Conservation (phyloP, 2,113 vertebrate species). For the Vombatus ursinus region DNA sequence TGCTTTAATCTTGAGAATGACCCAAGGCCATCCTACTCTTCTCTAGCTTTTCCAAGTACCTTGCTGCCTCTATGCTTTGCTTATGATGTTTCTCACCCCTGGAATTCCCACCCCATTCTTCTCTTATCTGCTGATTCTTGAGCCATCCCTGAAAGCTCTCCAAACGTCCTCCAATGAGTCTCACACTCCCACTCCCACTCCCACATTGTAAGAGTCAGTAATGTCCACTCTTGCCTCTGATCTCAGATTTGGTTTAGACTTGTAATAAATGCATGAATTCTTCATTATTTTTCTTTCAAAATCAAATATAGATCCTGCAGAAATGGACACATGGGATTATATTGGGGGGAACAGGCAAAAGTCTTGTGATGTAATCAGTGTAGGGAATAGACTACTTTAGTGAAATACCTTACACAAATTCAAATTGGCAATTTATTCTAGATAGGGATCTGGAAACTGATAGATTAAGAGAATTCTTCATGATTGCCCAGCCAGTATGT, state of each 20-base stretch:
- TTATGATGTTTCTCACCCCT: neutral
- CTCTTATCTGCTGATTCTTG: neutral
- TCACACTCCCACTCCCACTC: fast-evolving
- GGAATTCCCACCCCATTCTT: neutral
- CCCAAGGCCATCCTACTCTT: neutral
- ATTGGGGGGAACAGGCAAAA: neutral
- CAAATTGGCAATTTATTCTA: neutral
- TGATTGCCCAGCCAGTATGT: neutral
- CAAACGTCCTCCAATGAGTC: neutral
- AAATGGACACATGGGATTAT: neutral
- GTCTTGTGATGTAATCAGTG: neutral
- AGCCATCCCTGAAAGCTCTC: neutral
- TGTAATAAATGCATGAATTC: neutral
- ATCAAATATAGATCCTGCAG: neutral
- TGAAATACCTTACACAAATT: neutral
- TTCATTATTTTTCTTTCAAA: neutral
- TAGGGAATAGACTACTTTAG: neutral
- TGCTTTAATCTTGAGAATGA: neutral
- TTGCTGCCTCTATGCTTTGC: neutral
- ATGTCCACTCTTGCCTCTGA: neutral
- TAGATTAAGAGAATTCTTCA: neutral
- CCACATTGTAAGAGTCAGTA: neutral
- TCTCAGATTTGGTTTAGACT: neutral
- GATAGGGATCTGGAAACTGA: neutral
- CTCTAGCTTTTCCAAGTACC: neutral